Conservation (phyloP, 2,797 vertebrate genomes). For the Oryzias dopingdopingensis region DNA sequence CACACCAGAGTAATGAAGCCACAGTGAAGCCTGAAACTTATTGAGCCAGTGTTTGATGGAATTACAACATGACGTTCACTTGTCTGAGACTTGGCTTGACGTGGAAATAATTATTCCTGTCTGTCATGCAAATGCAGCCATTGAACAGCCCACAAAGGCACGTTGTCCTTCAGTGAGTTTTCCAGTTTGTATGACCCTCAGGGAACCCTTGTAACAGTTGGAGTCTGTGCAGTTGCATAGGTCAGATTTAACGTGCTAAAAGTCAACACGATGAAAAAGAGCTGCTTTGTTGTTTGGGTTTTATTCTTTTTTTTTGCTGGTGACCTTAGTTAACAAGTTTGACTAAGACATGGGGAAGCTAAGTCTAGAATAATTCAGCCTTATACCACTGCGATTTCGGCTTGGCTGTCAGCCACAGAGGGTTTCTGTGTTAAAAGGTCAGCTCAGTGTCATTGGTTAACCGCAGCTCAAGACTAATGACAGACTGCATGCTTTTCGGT, state of each 20-base stretch:
- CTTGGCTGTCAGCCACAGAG: slow-evolving; percentile 35
- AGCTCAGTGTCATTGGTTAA: slow-evolving; percentile 40
- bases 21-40: not conserved
- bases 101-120: not conserved
- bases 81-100: not conserved
- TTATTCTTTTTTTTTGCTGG: slow-evolving; percentile 15
- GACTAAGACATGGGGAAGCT: slow-evolving; percentile 1
- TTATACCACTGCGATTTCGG: slow-evolving; percentile 12
- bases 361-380: slow-evolving; percentile 21
- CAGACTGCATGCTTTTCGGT: slow-evolving; percentile 1
- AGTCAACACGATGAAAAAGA: slow-evolving; percentile 16
- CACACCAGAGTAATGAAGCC: not conserved
- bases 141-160: not conserved
- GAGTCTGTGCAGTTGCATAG: slow-evolving; percentile 24
- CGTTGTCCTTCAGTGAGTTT: not conserved
- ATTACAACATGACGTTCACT: not conserved
- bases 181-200: not conserved
- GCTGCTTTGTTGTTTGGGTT: slow-evolving; percentile 4
- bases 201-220: slow-evolving; percentile 4
- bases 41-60: not conserved
- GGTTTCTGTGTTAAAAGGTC: slow-evolving; percentile 56
- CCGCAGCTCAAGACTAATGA: slow-evolving; percentile 12
- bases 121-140: not conserved
- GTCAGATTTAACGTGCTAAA: slow-evolving; percentile 10
- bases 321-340: slow-evolving; percentile 16